Evolutionary conservation across 2,888 invertebrate genomes (phyloP), one percentile per base, ranked within the genome.

Genomic region (Pheosia tremula): DNA sequence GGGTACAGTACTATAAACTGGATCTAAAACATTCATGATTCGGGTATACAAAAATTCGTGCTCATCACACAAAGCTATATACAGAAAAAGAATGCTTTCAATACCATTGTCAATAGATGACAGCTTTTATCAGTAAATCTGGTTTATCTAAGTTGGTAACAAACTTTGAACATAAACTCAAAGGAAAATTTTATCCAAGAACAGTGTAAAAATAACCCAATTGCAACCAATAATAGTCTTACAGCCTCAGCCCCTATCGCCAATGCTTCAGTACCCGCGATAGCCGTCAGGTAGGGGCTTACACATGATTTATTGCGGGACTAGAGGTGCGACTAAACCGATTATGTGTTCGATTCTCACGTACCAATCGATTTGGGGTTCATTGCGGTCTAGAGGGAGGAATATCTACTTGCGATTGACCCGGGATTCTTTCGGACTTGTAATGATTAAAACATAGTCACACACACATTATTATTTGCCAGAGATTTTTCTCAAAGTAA

Each of bases 211-310:
- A 47, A 41, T 41, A 11, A 47, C 60, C 57, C 62, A 68, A 72
- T 71, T 67, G 66, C 38, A 55, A 9, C 55, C 38, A 55, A 55
- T 55, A 55, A 38, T 38, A 55, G 55, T n/a, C n/a, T 55, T 52
- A 37, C 13, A 10, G n/a, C 56, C 39, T 4, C 24, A 10, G 11
- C 59, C 62, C 57, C 54, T 41, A 41, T 52, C 37, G 24, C 24
- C 63, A 47, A 61, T 61, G 54, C 65, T 57, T 54, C 74, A 63
- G 69, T 49, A 37, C 47, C 64, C 43, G 55, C 68, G 79, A 84
- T 82, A 81, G 72, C 74, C 66, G 84, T 82, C 85, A 86, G 86
- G 86, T 86, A 79, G 77, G 81, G 75, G 84, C 86, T 87, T 84
- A 85, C 78, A 71, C 74, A 84, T 86, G 86, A 87, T 87, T 82